A percentile compares a stretch with the other conserved stretches of the same genome.
These are phyloP conservation scores for Alcis repandata DNA, from an alignment of 2,888 invertebrate genomes.

Conservation along the genomic window DNA sequence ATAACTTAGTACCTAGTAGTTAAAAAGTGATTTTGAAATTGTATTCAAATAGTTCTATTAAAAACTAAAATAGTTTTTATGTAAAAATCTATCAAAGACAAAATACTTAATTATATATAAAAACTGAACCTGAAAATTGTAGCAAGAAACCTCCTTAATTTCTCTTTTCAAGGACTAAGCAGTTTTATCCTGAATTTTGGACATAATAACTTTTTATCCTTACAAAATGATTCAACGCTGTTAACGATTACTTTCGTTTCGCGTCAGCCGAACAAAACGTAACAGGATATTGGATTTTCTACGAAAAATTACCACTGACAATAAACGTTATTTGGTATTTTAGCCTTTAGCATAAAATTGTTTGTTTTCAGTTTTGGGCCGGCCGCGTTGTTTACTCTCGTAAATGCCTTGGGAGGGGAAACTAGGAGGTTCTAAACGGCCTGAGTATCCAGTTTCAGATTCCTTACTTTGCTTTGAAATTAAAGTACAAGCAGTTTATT, in stretches of 20 bases:
- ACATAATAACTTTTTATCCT: conserved; percentile 3
- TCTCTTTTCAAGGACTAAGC: background rate
- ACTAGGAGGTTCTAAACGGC: conserved; percentile 23
- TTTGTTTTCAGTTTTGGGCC: conserved; percentile 33
- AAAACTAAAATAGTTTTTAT: too few relatives aligned
- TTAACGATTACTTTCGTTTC: conserved; percentile 19
- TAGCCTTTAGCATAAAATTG: conserved; percentile 33
- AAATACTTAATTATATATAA: too few relatives aligned
- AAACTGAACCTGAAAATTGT: too few relatives aligned
- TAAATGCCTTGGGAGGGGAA: conserved; percentile 29
- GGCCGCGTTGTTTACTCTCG: conserved; percentile 26
- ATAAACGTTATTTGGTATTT: conserved; percentile 32
- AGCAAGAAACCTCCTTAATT: too few relatives aligned
- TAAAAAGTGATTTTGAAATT: too few relatives aligned
- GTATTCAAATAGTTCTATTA: too few relatives aligned
- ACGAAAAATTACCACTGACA: conserved; percentile 30
- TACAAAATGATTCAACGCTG: conserved; percentile 13
- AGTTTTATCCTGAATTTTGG: background rate
- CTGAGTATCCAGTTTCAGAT: conserved; percentile 16
- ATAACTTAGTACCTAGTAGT: too few relatives aligned
- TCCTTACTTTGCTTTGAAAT: background rate
- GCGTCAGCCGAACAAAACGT: conserved; percentile 21
- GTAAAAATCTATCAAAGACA: too few relatives aligned
- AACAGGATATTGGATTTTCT: conserved; percentile 34
- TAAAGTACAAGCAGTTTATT: background rate